A percentile compares a stretch with the other conserved stretches of the same genome.
phyloP scores from a whole-genome alignment of 2,113 vertebrate genomes.

The Menidia beryllina region DNA sequence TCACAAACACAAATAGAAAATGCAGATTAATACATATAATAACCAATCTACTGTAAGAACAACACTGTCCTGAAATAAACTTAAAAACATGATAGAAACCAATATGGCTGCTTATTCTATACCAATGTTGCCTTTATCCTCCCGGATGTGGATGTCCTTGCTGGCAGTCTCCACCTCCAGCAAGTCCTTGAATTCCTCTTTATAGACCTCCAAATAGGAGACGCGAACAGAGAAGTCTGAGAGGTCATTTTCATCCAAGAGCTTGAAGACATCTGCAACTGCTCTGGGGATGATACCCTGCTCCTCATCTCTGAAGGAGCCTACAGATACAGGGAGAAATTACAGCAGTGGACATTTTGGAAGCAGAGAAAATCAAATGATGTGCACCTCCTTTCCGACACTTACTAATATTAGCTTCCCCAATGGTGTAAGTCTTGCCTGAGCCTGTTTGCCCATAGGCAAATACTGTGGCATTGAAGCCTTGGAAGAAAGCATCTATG shows the following conservation, averaged over 20 bases:
- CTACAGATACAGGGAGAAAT: slow-evolving; percentile 70
- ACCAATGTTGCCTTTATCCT: slow-evolving; percentile 98
- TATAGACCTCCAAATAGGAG: slow-evolving; percentile 97
- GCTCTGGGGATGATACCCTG: slow-evolving; percentile 95
- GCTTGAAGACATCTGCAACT: slow-evolving; percentile 93
- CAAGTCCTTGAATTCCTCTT: slow-evolving; percentile 95
- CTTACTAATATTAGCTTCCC: slow-evolving; percentile 94
- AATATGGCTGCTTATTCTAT: slow-evolving; percentile 32
- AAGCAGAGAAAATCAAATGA: neutral
- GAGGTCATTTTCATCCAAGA: slow-evolving; percentile 95
- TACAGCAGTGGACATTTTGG: neutral
- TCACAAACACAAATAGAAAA: slow-evolving; percentile 33
- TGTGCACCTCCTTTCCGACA: slow-evolving; percentile 33
- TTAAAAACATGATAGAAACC: neutral
- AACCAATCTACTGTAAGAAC: neutral
- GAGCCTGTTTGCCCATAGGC: slow-evolving; percentile 96
- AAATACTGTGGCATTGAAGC: slow-evolving; percentile 94
- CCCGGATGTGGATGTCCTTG: slow-evolving; percentile 94
- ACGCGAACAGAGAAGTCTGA: slow-evolving; percentile 91
- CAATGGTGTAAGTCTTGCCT: slow-evolving; percentile 95
- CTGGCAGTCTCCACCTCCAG: slow-evolving; percentile 94
- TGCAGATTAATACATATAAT: neutral
- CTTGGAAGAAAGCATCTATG: slow-evolving; percentile 92
- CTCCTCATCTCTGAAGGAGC: slow-evolving; percentile 92
- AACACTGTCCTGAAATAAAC: neutral